Evolutionary conservation across 2,113 vertebrate genomes (phyloP), one percentile per base, ranked within the genome.

Genomic region (Syngnathus floridae): DNA sequence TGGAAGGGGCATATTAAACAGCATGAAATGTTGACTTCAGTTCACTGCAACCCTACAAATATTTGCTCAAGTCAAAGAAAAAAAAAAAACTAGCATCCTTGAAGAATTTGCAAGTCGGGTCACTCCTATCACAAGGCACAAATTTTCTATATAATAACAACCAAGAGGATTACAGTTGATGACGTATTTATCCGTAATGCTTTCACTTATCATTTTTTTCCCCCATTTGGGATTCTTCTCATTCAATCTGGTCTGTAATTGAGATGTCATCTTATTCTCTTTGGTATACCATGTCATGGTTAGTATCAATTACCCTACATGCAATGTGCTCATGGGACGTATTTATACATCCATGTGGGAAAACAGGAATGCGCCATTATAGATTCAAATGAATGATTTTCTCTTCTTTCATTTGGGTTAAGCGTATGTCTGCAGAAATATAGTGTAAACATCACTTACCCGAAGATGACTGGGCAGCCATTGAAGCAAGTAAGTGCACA

Each of bases 171-270:
- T 64, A 65, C 57, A 66, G 56, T 12, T 65, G 54, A 68, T 77
- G 51, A 74, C 59, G 41, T 69, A 17, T 38, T 81, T 76, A 73
- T 52, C n/a, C 49, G n/a, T 21, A 31, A 55, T 35, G 17, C 31
- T 71, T 60, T 48, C 8, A 57, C 35, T 73, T 59, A 62, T 57
- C 73, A 40, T 40, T 40, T 82, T 40, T 61, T 43, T 65, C 38
- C 62, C 82, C 71, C 65, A 71, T 71, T 40, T 64, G 26, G 14
- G 54, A 58, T 35, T 64, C 55, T 14, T 62, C 17, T 62, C 49
- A 46, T 55, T 58, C 64, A 65, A 22, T 62, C 22, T 36, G 46
- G 59, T 35, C 70, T 83, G 69, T 83, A 78, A 82, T 81, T 76
- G 22, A 2, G 36, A 61, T 43, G 51, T 37, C 58, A 17, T 68